These are phyloP conservation scores for Cephus nigrinus DNA, from an alignment of 2,888 invertebrate species.

Conservation along the genomic window DNA sequence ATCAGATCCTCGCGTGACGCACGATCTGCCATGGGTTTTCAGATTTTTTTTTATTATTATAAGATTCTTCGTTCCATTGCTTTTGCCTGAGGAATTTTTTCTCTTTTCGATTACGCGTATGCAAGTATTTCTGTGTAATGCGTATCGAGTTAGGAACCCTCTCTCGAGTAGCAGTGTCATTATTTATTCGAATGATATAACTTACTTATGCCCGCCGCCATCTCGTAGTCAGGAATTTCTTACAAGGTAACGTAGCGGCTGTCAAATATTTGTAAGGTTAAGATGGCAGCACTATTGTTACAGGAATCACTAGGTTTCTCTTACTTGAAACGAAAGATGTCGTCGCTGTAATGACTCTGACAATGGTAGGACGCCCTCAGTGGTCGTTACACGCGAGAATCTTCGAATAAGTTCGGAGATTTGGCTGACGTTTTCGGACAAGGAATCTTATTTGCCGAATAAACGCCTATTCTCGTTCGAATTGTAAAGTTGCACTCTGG, in stretches of 20 bases:
- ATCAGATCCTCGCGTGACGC: slow-evolving; percentile 47
- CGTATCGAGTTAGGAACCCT: not conserved
- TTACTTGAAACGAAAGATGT: not conserved
- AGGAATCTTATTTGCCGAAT: too few relatives aligned
- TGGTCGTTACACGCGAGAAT: not conserved
- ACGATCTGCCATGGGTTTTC: slow-evolving; percentile 32
- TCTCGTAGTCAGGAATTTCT: not conserved
- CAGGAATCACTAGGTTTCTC: not conserved
- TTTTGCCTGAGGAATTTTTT: not conserved
- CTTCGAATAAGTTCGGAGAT: too few relatives aligned
- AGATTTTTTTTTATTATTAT: slow-evolving; percentile 12
- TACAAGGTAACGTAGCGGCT: not conserved
- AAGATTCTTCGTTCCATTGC: not conserved
- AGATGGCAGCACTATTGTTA: not conserved
- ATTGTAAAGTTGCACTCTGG: not conserved
- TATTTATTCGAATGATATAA: slow-evolving; percentile 8
- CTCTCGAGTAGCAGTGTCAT: not conserved
- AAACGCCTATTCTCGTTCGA: not conserved
- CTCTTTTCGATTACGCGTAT: not conserved
- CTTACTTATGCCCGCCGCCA: not conserved
- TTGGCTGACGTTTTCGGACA: too few relatives aligned
- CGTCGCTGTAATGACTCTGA: not conserved
- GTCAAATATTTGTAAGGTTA: not conserved
- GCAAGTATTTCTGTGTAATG: not conserved
- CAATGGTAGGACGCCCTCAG: not conserved